phyloP scores from a whole-genome alignment of 2,113 vertebrate genomes.

The Malurus melanocephalus region DNA sequence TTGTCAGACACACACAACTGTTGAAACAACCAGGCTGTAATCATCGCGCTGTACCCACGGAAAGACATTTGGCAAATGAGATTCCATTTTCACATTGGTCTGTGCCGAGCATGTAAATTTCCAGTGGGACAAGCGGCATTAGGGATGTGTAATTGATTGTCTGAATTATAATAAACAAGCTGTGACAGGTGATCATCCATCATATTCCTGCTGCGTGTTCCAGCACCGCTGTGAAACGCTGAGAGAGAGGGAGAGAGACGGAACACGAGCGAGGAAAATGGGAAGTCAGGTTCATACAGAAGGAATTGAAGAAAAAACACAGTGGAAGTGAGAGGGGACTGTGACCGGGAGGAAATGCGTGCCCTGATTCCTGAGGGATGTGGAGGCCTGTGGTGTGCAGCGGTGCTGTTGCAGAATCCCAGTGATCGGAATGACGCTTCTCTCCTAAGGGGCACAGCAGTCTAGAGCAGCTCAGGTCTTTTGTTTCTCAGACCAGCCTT shows the following conservation, averaged over 20 bases:
- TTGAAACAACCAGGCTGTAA: slow-evolving; percentile 70
- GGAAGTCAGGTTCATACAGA: not conserved
- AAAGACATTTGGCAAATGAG: slow-evolving; percentile 78
- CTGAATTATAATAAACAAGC: slow-evolving; percentile 79
- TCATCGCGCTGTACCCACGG: slow-evolving; percentile 58
- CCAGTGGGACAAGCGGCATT: slow-evolving; percentile 66
- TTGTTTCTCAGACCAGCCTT: not conserved
- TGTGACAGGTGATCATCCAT: slow-evolving; percentile 78
- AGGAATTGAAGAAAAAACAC: not conserved
- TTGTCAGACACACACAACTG: slow-evolving; percentile 67
- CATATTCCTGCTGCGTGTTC: slow-evolving; percentile 63
- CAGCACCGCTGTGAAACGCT: slow-evolving; percentile 15
- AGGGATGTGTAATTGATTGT: slow-evolving; percentile 79
- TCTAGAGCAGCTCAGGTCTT: not conserved
- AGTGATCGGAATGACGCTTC: not conserved
- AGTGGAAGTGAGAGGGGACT: not conserved
- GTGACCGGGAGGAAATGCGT: not conserved
- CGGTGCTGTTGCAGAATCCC: not conserved
- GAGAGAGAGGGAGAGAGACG: not conserved
- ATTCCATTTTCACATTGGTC: slow-evolving; percentile 74
- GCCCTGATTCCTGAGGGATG: not conserved
- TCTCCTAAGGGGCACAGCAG: not conserved
- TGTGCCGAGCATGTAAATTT: slow-evolving; percentile 77
- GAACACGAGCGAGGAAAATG: not conserved
- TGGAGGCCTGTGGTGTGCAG: not conserved